These are phyloP conservation scores for Marronus borbonicus DNA, from an alignment of 2,888 invertebrate genomes.

Conservation along the genomic window DNA sequence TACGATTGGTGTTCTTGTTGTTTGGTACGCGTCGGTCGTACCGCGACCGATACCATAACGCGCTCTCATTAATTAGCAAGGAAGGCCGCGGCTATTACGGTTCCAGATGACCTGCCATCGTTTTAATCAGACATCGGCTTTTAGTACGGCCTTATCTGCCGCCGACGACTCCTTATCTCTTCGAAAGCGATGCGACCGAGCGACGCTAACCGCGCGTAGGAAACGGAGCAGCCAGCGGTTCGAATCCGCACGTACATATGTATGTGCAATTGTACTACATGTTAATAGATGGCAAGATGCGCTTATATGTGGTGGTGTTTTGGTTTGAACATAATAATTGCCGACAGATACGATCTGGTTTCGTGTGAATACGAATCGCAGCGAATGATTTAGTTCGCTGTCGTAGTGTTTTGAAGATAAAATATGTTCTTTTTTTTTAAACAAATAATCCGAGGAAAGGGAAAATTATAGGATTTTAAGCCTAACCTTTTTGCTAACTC, in stretches of 20 bases:
- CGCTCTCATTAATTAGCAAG: slow-evolving; percentile 59
- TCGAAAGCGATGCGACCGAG: background rate
- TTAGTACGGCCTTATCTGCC: slow-evolving; percentile 58
- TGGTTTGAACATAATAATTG: slow-evolving; percentile 10
- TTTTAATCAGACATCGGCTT: slow-evolving; percentile 56
- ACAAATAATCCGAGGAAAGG: too few species aligned
- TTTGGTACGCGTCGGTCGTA: slow-evolving; percentile 43
- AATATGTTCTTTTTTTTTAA: too few species aligned
- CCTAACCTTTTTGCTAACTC: too few species aligned
- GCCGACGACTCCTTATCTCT: slow-evolving; percentile 57
- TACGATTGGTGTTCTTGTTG: background rate
- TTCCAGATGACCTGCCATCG: slow-evolving; percentile 61
- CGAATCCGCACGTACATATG: slow-evolving; percentile 25
- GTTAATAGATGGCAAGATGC: slow-evolving; percentile 20
- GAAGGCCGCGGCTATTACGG: slow-evolving; percentile 59
- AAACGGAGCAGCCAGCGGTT: slow-evolving; percentile 9
- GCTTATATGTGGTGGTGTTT: background rate
- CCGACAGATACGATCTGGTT: slow-evolving; percentile 22
- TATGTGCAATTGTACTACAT: background rate
- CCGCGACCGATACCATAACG: slow-evolving; percentile 59
- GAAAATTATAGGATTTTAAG: too few species aligned
- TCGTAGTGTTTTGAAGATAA: too few species aligned
- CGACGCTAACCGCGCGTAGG: background rate
- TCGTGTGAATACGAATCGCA: background rate
- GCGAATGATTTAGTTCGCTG: background rate